Evolutionary conservation across 2,888 invertebrate genomes (phyloP), one percentile per base, ranked within the genome.

Genomic region (Volucella zonaria): DNA sequence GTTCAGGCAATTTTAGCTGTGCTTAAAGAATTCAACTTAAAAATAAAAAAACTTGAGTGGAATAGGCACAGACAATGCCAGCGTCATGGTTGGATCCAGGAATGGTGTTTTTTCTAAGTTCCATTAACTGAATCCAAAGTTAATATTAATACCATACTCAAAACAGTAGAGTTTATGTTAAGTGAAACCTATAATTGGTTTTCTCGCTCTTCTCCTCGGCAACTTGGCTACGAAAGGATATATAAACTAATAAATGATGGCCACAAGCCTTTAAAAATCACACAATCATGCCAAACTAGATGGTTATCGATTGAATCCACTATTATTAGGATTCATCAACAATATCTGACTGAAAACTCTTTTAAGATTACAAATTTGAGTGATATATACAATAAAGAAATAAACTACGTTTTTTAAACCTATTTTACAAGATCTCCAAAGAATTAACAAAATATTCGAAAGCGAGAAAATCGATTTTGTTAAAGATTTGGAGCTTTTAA

Each of bases 21-120:
- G n/a, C n/a, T n/a, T n/a, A n/a, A n/a, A n/a, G n/a, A n/a, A n/a
- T n/a, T n/a, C n/a, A n/a, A n/a, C n/a, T n/a, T n/a, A n/a, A n/a
- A n/a, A 1, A 9, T 1, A 14, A 40, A 11, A 58, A 2, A 40
- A 74, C 43, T 23, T 58, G 51, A n/a, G 18, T 31, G 62, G 79
- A n/a, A 14, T 81, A 23, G 81, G 75, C 3, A 75, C 70, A 10
- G 74, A 74, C 14, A 78, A 82, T 49, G 77, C 77, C 6, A 77
- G 61, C n/a, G 23, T 52, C 8, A 77, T 82, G 82, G 43, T 58
- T 38, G 77, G 68, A 9, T 3, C 8, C 14, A 47, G 43, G 9
- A 66, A 40, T 11, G 42, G 73, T 23, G 77, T 82, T 10, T 52
- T 77, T 8, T 31, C 52, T 2, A 51, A 56, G 15, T 40, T 82